phyloP scores from a whole-genome alignment of 1,140 invertebrate species.

The Paraescarpia echinospica region DNA sequence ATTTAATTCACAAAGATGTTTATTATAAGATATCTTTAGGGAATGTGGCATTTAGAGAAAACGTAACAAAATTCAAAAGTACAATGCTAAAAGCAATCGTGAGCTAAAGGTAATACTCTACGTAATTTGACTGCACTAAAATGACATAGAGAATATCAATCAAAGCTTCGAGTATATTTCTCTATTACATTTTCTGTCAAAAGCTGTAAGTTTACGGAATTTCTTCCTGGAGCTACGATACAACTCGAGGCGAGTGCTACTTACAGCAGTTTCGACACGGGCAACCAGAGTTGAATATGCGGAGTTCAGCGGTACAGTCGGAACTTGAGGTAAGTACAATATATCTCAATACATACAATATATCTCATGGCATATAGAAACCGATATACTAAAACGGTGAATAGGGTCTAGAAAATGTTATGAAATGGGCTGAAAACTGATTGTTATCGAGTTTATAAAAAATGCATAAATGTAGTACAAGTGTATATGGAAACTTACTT shows the following conservation, averaged over 20 bases:
- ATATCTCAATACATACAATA: neutral
- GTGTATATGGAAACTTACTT: neutral
- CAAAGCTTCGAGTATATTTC: neutral
- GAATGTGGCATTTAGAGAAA: no score
- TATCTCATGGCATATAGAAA: neutral
- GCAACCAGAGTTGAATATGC: slow-evolving; percentile 78
- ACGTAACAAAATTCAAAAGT: no score
- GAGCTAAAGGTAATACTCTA: no score
- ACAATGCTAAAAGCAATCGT: no score
- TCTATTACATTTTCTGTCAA: neutral
- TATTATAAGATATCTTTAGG: neutral
- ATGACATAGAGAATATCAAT: neutral
- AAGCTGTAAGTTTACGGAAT: slow-evolving; percentile 21
- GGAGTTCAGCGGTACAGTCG: slow-evolving; percentile 65
- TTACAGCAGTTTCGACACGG: slow-evolving; percentile 71
- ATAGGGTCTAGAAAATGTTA: no score
- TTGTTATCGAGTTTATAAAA: no score
- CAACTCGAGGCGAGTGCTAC: slow-evolving; percentile 62
- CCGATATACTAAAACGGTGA: no score
- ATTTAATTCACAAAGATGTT: neutral
- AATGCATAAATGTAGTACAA: neutral
- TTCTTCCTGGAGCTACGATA: slow-evolving; percentile 41
- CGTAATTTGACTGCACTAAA: no score
- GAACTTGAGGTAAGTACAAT: slow-evolving; percentile 61
- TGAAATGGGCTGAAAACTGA: neutral